phyloP scores from a whole-genome alignment of 2,113 vertebrate species.

The Empidonax traillii region DNA sequence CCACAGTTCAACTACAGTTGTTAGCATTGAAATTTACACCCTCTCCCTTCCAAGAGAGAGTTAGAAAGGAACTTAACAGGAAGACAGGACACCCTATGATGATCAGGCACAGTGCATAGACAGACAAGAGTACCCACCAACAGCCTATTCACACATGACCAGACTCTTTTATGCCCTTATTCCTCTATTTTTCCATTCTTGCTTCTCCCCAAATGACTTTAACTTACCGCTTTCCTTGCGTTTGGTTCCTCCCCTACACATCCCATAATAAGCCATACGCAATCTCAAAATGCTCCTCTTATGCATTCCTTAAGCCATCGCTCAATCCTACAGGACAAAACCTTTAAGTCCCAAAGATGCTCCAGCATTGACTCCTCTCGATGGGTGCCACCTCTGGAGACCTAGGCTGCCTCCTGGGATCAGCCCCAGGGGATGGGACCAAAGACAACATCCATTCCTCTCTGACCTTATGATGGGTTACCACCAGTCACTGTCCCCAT shows the following conservation, averaged over 20 bases:
- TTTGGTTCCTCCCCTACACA: neutral
- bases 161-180: neutral
- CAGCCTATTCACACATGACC: neutral
- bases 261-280: neutral
- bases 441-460: neutral
- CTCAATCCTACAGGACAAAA: neutral
- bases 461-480: neutral
- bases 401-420: neutral
- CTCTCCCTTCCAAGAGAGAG: neutral
- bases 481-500: neutral
- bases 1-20: neutral
- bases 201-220: neutral
- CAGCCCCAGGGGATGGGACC: neutral
- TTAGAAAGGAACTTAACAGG: neutral
- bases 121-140: neutral
- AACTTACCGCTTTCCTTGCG: neutral
- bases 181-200: neutral
- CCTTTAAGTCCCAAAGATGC: neutral
- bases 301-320: neutral
- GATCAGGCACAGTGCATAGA: fast-evolving
- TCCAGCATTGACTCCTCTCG: neutral
- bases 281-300: neutral
- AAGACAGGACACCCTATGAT: neutral
- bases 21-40: neutral
- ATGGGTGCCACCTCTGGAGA: neutral